Percentiles rank a stretch among this genome's conserved stretches.
Evolutionary conservation across 1,140 invertebrate species (phyloP).

Genomic region (Drosophila albomicans): DNA sequence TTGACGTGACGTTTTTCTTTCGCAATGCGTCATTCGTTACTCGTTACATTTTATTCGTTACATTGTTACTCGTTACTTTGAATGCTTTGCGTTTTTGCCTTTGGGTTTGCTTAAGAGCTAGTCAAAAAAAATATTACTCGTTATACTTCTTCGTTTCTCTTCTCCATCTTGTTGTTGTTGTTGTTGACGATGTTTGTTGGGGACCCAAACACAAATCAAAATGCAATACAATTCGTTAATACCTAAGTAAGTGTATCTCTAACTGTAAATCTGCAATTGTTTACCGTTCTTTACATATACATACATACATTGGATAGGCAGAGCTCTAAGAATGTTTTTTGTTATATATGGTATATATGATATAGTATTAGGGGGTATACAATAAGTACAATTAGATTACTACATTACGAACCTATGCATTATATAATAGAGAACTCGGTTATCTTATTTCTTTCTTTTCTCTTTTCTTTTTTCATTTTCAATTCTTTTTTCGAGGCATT

Average conservation of each 20-base stretch:
- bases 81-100: constrained; percentile 15
- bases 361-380: constrained; percentile 16
- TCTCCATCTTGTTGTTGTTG: no score
- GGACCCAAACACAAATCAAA: constrained; percentile 1
- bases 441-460: constrained; percentile 32
- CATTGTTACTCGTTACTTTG: constrained; percentile 20
- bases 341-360: constrained; percentile 7
- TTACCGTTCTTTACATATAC: constrained; percentile 24
- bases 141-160: background rate
- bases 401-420: constrained; percentile 44
- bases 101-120: constrained; percentile 34
- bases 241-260: constrained; percentile 8
- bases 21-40: background rate
- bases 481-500: background rate
- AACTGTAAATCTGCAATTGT: constrained; percentile 2
- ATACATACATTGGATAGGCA: constrained; percentile 2
- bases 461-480: background rate
- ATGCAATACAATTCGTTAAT: constrained; percentile 24
- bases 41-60: constrained; percentile 22
- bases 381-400: constrained; percentile 39
- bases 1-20: background rate
- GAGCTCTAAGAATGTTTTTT: background rate
- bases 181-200: constrained; percentile 6
- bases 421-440: constrained; percentile 51
- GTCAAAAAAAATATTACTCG: background rate